phyloP scores from a whole-genome alignment of 2,888 invertebrate genomes.

The Lasioglossum morio region DNA sequence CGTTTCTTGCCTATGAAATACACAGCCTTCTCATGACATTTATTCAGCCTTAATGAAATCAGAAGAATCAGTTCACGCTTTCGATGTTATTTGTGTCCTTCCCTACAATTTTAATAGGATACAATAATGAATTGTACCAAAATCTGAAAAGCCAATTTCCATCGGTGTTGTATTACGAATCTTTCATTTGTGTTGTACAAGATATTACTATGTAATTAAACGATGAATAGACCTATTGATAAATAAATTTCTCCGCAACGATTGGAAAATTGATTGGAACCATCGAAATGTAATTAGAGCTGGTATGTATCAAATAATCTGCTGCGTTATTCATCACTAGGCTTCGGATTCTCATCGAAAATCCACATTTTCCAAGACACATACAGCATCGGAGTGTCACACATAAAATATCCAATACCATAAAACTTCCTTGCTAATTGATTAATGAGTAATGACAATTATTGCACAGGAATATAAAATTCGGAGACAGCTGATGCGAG shows the following conservation, averaged over 20 bases:
- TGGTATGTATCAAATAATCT: not conserved
- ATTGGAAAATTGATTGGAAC: not conserved
- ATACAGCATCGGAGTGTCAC: not conserved
- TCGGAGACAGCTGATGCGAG: not conserved
- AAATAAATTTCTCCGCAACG: not conserved
- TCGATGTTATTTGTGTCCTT: not conserved
- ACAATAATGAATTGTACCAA: not conserved
- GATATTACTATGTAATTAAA: not conserved
- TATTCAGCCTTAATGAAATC: too few species aligned
- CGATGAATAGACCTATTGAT: not conserved
- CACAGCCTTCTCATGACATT: too few species aligned
- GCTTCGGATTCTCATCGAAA: not conserved
- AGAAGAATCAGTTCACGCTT: not conserved
- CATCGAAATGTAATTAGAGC: not conserved
- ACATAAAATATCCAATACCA: not conserved
- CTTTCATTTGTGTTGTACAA: not conserved
- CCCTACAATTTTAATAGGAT: too few species aligned
- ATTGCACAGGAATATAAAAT: not conserved
- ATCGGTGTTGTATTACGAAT: too few species aligned
- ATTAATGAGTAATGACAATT: not conserved
- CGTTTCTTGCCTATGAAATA: too few species aligned
- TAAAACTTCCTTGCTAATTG: not conserved
- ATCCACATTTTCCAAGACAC: not conserved
- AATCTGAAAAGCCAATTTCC: not conserved
- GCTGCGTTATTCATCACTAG: not conserved